Evolutionary conservation across 2,797 vertebrate genomes (phyloP).

Genomic region (Aplochiton taeniatus): DNA sequence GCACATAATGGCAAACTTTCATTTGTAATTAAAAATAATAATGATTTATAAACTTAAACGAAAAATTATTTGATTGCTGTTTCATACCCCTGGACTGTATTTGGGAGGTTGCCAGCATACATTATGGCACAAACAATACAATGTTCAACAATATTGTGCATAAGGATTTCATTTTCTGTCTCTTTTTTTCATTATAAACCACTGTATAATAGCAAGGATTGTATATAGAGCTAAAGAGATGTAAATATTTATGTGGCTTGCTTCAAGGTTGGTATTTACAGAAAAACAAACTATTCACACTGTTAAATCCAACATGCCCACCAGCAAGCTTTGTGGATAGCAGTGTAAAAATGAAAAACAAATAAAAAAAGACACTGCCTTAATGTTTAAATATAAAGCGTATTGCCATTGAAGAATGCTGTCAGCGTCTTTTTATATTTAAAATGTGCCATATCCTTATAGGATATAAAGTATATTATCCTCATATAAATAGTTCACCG

Average conservation of each 20-base stretch:
- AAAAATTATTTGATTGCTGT: slow-evolving; percentile 42
- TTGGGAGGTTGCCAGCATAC: slow-evolving; percentile 19
- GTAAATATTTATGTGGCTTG: slow-evolving; percentile 88
- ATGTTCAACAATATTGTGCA: slow-evolving; percentile 79
- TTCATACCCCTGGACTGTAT: slow-evolving; percentile 64
- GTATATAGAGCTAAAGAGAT: slow-evolving; percentile 83
- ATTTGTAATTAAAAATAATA: slow-evolving; percentile 53
- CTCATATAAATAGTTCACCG: too few species aligned
- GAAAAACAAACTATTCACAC: slow-evolving; percentile 79
- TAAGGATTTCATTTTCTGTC: slow-evolving; percentile 60
- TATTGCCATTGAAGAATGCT: slow-evolving; percentile 76
- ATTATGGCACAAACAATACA: slow-evolving; percentile 55
- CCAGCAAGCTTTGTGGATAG: slow-evolving; percentile 81
- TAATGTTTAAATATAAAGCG: slow-evolving; percentile 87
- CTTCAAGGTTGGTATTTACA: slow-evolving; percentile 78
- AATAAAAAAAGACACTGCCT: slow-evolving; percentile 74
- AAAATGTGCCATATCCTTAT: not conserved
- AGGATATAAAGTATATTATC: not conserved
- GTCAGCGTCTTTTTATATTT: slow-evolving; percentile 3
- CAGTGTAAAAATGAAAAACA: slow-evolving; percentile 79
- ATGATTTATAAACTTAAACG: slow-evolving; percentile 36
- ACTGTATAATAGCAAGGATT: slow-evolving; percentile 81
- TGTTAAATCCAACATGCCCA: slow-evolving; percentile 83
- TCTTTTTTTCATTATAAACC: slow-evolving; percentile 64
- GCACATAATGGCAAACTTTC: slow-evolving; percentile 30